These are phyloP conservation scores for Hemicordylus capensis DNA, from an alignment of 2,113 vertebrate genomes.

Conservation along the genomic window DNA sequence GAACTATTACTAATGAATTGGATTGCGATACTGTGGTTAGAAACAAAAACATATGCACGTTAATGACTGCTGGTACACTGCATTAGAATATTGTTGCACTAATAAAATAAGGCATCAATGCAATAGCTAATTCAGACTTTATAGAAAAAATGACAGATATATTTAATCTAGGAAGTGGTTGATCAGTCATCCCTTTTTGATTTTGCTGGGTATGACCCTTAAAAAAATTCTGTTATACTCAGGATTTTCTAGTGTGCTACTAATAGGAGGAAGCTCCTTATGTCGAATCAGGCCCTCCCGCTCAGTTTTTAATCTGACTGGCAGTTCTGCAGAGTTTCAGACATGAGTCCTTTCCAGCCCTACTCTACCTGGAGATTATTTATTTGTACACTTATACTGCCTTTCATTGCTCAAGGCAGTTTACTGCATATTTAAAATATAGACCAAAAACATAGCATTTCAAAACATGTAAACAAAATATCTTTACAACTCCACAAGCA, in stretches of 20 bases:
- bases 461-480: too few relatives aligned
- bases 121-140: not conserved
- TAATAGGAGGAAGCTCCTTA: too few relatives aligned
- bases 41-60: not conserved
- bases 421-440: too few relatives aligned
- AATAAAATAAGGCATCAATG: not conserved
- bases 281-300: too few relatives aligned
- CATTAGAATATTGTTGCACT: not conserved
- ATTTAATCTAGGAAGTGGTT: not conserved
- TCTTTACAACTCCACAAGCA: too few relatives aligned
- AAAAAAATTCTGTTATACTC: not conserved
- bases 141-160: not conserved
- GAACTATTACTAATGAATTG: slow-evolving; percentile 43
- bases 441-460: too few relatives aligned
- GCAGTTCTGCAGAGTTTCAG: too few relatives aligned
- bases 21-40: not conserved
- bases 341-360: too few relatives aligned
- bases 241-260: not conserved
- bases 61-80: not conserved
- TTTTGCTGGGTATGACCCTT: not conserved
- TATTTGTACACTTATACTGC: too few relatives aligned
- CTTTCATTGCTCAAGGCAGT: too few relatives aligned
- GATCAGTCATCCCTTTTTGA: not conserved
- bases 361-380: too few relatives aligned
- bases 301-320: too few relatives aligned